Conservation (phyloP, 1,140 invertebrate genomes). For the Lethocerus indicus region DNA sequence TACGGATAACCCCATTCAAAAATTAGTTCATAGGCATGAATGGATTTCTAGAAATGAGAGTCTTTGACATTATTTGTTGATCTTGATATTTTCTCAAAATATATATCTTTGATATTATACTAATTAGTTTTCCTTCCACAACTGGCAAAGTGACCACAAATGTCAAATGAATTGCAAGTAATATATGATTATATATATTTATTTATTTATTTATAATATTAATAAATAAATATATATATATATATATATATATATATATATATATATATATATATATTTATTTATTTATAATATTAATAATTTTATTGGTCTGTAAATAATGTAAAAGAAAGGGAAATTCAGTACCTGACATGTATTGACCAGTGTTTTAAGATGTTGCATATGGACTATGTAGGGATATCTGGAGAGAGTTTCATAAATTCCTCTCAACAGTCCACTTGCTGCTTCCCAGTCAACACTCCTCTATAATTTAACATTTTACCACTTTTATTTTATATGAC, state of each 20-base stretch:
- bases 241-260: conserved; percentile 3
- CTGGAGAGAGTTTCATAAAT: conserved; percentile 84
- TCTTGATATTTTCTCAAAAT: too few species aligned
- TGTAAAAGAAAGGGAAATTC: conserved; percentile 20
- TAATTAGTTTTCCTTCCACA: too few species aligned
- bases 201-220: background rate
- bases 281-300: background rate
- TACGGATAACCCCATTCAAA: too few species aligned
- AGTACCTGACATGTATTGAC: conserved; percentile 62
- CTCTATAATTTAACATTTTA: conserved; percentile 50
- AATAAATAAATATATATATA: conserved; percentile 8
- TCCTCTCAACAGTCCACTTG: conserved; percentile 80
- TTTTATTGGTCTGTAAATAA: background rate
- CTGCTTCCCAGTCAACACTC: conserved; percentile 92
- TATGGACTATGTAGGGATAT: conserved; percentile 90
- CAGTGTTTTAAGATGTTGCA: conserved; percentile 86
- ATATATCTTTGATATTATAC: too few species aligned
- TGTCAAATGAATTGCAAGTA: too few species aligned
- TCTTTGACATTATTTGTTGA: too few species aligned
- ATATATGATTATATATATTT: too few species aligned
- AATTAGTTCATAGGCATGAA: too few species aligned
- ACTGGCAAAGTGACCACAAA: too few species aligned
- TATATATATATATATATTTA: background rate
- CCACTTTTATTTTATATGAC: too few species aligned
- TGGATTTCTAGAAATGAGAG: too few species aligned